Base-by-base conservation (phyloP, 2,888 invertebrate genomes). In the Eilema caniola region DNA sequence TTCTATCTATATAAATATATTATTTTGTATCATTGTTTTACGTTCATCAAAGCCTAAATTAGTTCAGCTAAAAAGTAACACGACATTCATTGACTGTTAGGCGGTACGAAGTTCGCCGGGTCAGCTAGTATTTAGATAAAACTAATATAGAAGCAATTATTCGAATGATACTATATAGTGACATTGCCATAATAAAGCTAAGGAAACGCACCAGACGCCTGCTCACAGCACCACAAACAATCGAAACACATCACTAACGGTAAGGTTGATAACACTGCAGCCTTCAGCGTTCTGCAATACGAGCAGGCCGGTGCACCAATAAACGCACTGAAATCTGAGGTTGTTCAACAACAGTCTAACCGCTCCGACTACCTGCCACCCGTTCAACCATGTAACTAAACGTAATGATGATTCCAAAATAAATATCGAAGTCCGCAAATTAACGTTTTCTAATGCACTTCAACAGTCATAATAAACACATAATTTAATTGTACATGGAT, bases 391-490 rank as follows among this genome's bases (percentile, higher is more conserved):
- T 83, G 73, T 77, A 79, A 76, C 78, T 53, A 66, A 79, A 76
- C 81, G 76, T 79, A 80, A 77, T 78, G 23, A 79, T 72, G 73
- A 81, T 79, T 73, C 81, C 76, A 79, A 83, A 83, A 79, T 83
- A 77, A 78, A 73, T 74, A 76, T 74, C 69, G 66, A 69, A 80
- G 79, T 83, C 80, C 83, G 78, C 79, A 79, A 79, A 78, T 83
- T 81, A 80, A 79, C 76, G 79, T 83, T 83, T 83, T 85, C 83
- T 86, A 87, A 80, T 81, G 68, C 77, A 74, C 68, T 72, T 74
- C 60, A 76, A 25, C 69, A 57, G 20, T 66, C 61, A 72, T 81
- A 75, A 75, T 81, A 81, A 72, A 74, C 68, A 70, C 77, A 73
- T 71, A 69, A 59, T 69, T 73, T 70, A 60, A 68, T 60, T 70